phyloP scores from a whole-genome alignment of 2,888 invertebrate genomes.

The Cheilosia vernalis region DNA sequence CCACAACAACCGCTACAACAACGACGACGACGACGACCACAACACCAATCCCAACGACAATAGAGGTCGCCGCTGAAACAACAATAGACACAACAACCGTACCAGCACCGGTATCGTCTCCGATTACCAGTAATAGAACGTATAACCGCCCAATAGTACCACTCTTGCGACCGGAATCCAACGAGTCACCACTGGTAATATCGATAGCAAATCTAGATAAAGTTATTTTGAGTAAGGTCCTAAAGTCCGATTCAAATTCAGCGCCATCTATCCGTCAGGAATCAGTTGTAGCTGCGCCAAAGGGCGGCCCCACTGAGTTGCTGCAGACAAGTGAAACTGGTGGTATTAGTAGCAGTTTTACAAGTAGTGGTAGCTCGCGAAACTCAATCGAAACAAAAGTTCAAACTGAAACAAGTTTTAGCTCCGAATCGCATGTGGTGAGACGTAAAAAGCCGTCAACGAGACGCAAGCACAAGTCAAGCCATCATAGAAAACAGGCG shows the following conservation, averaged over 20 bases:
- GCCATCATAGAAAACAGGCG: constrained; percentile 34
- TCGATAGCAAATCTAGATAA: constrained; percentile 83
- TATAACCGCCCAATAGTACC: constrained; percentile 83
- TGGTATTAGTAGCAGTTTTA: constrained; percentile 72
- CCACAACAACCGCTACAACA: constrained; percentile 46
- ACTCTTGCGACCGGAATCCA: constrained; percentile 82
- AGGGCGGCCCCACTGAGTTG: constrained; percentile 28
- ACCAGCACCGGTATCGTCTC: not conserved
- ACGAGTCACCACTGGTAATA: constrained; percentile 83
- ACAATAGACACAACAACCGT: constrained; percentile 37
- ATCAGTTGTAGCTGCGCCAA: constrained; percentile 79
- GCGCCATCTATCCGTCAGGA: constrained; percentile 80
- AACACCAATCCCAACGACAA: constrained; percentile 20
- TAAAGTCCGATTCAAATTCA: constrained; percentile 79
- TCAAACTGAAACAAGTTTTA: constrained; percentile 80
- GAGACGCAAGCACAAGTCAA: constrained; percentile 74
- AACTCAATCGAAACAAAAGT: constrained; percentile 68
- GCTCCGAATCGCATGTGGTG: constrained; percentile 81
- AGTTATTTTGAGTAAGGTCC: constrained; percentile 83
- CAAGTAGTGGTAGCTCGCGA: constrained; percentile 59
- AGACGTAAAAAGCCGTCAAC: constrained; percentile 78
- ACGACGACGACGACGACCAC: constrained; percentile 66
- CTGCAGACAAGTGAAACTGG: constrained; percentile 74
- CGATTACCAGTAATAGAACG: constrained; percentile 70
- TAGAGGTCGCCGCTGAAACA: constrained; percentile 11